Evolutionary conservation across 2,888 invertebrate genomes (phyloP).

Genomic region (Pelosia muscerda): DNA sequence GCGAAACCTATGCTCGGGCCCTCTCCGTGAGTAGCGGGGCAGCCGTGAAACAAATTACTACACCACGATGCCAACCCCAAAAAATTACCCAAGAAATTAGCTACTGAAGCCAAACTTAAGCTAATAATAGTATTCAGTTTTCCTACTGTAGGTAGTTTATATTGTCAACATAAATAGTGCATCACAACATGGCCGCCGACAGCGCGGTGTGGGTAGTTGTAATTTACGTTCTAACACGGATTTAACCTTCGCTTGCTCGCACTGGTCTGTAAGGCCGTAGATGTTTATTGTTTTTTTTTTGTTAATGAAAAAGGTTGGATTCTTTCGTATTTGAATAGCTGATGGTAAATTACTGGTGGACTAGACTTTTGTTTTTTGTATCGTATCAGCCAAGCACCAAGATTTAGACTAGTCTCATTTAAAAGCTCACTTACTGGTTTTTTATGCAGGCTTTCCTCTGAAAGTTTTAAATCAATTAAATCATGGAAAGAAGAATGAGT

Average conservation of each 20-base stretch:
- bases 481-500: too few species aligned
- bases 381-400: too few species aligned
- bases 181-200: constrained; percentile 6
- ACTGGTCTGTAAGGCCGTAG: background rate
- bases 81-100: too few species aligned
- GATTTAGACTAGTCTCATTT: too few species aligned
- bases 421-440: too few species aligned
- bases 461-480: too few species aligned
- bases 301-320: background rate
- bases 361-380: background rate
- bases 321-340: background rate
- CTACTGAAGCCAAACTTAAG: background rate
- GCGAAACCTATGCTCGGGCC: too few species aligned
- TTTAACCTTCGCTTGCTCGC: background rate
- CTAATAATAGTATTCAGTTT: background rate
- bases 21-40: too few species aligned
- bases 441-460: too few species aligned
- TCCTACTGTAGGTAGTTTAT: background rate
- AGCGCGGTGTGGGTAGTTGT: background rate
- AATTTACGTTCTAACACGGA: constrained; percentile 15
- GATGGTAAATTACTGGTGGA: background rate
- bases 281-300: background rate
- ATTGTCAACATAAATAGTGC: constrained; percentile 9
- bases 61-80: too few species aligned
- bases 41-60: too few species aligned